Conservation (phyloP, 1,140 invertebrate genomes). For the Drosophila suzukii region DNA sequence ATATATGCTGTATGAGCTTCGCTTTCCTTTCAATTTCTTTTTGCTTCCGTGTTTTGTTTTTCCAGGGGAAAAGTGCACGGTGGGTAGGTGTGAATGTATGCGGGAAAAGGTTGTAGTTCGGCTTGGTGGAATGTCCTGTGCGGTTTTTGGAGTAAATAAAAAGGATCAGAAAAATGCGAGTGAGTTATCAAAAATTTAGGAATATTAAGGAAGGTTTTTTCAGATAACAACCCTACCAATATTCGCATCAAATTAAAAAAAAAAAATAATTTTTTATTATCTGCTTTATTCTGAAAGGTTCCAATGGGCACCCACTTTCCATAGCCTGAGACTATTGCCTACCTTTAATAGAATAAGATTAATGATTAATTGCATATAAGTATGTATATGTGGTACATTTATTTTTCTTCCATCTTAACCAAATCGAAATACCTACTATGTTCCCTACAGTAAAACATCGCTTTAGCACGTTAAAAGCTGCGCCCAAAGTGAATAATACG, state of each 20-base stretch:
- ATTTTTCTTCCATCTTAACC: too few relatives aligned
- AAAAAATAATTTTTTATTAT: too few relatives aligned
- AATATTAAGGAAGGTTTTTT: too few relatives aligned
- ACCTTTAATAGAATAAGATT: too few relatives aligned
- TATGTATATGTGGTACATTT: too few relatives aligned
- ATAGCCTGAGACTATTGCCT: too few relatives aligned
- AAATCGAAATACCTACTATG: neutral
- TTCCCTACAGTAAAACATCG: slow-evolving; percentile 43
- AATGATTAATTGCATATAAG: too few relatives aligned
- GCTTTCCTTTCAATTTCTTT: slow-evolving; percentile 39
- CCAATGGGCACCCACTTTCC: too few relatives aligned
- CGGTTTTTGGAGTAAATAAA: slow-evolving; percentile 13
- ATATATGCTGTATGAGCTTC: slow-evolving; percentile 53
- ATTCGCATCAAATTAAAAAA: too few relatives aligned
- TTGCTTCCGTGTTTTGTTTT: slow-evolving; percentile 34
- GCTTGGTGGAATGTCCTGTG: slow-evolving; percentile 16
- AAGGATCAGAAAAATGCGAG: neutral
- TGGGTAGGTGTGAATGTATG: slow-evolving; percentile 18
- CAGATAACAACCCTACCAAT: too few relatives aligned
- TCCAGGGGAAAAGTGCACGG: neutral
- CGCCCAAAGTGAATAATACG: slow-evolving; percentile 75
- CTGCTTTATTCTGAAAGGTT: too few relatives aligned
- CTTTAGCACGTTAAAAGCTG: slow-evolving; percentile 52
- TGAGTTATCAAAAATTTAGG: neutral
- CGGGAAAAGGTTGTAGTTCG: neutral